Evolutionary conservation across 1,140 invertebrate species (phyloP).

Genomic region (Pollicipes pollicipes): DNA sequence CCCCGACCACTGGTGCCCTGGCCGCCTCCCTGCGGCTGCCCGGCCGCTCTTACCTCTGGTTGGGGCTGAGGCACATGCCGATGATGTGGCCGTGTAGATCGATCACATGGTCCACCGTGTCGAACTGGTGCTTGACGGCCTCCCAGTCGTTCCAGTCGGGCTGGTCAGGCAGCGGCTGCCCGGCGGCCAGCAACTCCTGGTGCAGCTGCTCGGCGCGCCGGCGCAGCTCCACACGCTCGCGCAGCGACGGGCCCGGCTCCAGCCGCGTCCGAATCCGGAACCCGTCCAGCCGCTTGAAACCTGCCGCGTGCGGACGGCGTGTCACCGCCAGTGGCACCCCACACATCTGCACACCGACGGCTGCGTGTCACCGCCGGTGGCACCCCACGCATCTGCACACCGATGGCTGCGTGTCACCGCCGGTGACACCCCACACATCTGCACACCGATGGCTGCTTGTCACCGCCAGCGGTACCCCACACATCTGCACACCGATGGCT

Average conservation of each 20-base stretch:
- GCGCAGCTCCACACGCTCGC: conserved; percentile 37
- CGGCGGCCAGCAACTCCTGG: conserved; percentile 45
- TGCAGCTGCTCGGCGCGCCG: conserved; percentile 52
- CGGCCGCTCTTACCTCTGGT: conserved; percentile 52
- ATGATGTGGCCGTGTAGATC: conserved; percentile 78
- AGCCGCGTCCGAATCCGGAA: conserved; percentile 49
- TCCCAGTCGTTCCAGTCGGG: conserved; percentile 39
- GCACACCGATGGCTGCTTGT: too few relatives aligned
- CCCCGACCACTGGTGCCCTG: too few relatives aligned
- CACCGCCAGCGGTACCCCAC: conserved; percentile 8
- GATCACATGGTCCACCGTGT: conserved; percentile 61
- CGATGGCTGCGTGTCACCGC: conserved; percentile 9
- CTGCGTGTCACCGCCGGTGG: conserved; percentile 10
- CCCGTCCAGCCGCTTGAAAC: conserved; percentile 58
- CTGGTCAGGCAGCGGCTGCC: conserved; percentile 45
- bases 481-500: too few relatives aligned
- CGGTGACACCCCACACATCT: conserved; percentile 11
- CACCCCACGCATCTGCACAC: too few relatives aligned
- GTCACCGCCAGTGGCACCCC: conserved; percentile 8
- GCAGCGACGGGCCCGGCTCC: conserved; percentile 45
- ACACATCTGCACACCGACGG: too few relatives aligned
- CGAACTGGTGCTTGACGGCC: conserved; percentile 48
- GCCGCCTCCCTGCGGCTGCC: too few relatives aligned
- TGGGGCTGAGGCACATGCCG: conserved; percentile 70
- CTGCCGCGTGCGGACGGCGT: conserved; percentile 19